A percentile compares a stretch with the other conserved stretches of the same genome.
Evolutionary conservation across 2,888 invertebrate species (phyloP).

Genomic region (Archips crataeganus): DNA sequence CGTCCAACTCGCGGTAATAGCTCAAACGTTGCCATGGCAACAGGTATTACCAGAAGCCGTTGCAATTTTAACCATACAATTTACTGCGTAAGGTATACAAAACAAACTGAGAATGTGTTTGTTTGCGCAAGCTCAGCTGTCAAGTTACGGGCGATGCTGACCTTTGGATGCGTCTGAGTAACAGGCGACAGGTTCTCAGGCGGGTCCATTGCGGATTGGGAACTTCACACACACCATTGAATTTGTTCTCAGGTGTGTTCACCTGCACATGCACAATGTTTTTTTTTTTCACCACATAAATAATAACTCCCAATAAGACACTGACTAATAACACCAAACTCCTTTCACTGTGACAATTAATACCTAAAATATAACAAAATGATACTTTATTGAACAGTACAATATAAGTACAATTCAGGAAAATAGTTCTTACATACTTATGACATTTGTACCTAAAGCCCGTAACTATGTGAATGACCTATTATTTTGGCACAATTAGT

Average conservation of each 20-base stretch:
- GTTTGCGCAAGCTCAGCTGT: conserved; percentile 30
- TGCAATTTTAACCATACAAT: conserved; percentile 2
- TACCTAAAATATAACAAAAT: too few species aligned
- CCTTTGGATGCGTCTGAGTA: conserved; percentile 34
- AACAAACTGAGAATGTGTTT: conserved; percentile 12
- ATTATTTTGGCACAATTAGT: neutral
- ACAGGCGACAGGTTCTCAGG: neutral
- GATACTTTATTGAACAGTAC: too few species aligned
- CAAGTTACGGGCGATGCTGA: conserved; percentile 21
- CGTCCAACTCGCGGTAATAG: conserved; percentile 36
- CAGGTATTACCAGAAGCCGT: neutral
- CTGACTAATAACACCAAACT: too few species aligned
- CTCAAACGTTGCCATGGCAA: conserved; percentile 31
- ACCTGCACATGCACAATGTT: too few species aligned
- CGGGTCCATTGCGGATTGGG: too few species aligned
- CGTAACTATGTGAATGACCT: neutral
- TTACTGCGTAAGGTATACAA: neutral
- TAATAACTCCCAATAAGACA: too few species aligned
- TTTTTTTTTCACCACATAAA: too few species aligned
- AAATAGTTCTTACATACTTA: neutral
- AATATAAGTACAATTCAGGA: too few species aligned
- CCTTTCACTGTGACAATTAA: too few species aligned
- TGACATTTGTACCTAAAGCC: neutral
- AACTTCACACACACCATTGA: too few species aligned
- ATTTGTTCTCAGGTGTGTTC: too few species aligned